Evolutionary conservation across 1,140 invertebrate genomes (phyloP).

Genomic region (Paraescarpia echinospica): DNA sequence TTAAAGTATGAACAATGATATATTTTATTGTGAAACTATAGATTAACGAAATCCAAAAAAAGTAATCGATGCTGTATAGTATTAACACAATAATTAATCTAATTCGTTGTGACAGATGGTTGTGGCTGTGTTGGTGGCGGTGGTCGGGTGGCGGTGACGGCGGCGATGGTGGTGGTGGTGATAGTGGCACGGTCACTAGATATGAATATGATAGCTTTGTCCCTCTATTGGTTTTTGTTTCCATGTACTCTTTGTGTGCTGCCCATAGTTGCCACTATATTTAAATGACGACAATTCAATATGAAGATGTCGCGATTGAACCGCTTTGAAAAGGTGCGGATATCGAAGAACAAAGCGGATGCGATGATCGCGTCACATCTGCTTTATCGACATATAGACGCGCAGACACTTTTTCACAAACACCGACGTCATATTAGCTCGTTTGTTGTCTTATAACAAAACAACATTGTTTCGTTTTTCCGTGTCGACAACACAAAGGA

Average conservation of each 20-base stretch:
- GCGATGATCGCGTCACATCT: background rate
- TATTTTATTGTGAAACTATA: too few relatives aligned
- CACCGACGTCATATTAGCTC: background rate
- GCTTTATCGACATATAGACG: background rate
- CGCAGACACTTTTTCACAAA: background rate
- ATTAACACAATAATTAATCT: too few relatives aligned
- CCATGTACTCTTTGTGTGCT: too few relatives aligned
- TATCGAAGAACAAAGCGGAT: background rate
- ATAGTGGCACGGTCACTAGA: background rate
- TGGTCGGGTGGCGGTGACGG: too few relatives aligned
- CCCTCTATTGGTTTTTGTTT: background rate
- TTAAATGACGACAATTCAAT: background rate
- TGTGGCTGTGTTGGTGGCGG: background rate
- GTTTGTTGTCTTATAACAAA: background rate
- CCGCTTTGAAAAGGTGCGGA: background rate
- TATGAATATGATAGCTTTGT: background rate
- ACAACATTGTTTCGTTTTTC: background rate
- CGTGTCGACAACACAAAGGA: background rate
- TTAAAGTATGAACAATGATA: too few relatives aligned
- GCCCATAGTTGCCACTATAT: background rate
- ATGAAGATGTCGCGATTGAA: background rate
- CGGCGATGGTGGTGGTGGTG: background rate
- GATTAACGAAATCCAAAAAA: too few relatives aligned
- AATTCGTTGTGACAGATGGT: background rate
- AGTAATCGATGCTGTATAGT: too few relatives aligned